phyloP scores from a whole-genome alignment of 2,797 vertebrate species.

The Decapterus maruadsi region DNA sequence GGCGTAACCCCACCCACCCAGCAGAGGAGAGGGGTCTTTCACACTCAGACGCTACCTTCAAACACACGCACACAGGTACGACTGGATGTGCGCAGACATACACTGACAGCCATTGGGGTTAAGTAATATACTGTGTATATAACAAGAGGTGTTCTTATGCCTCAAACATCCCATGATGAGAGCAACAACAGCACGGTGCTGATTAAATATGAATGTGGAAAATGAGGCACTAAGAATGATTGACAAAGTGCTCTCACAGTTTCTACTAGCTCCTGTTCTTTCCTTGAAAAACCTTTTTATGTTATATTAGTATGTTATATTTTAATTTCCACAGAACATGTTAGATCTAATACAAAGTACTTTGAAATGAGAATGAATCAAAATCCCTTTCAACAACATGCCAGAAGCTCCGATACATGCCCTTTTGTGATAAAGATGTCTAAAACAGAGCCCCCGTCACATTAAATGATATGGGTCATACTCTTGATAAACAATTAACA shows the following conservation, averaged over 20 bases:
- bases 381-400: not conserved
- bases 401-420: not conserved
- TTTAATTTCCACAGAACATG: not conserved
- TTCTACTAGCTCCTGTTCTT: not conserved
- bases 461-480: constrained; percentile 4
- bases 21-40: constrained; percentile 47
- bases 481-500: not conserved
- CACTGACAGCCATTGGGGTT: constrained; percentile 7
- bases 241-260: constrained; percentile 26
- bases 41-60: constrained; percentile 35
- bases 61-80: constrained; percentile 46
- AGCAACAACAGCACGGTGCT: constrained; percentile 25
- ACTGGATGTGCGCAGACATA: constrained; percentile 18
- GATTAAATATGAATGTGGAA: constrained; percentile 75
- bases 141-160: not conserved
- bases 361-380: constrained; percentile 6
- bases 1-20: constrained; percentile 58
- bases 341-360: not conserved
- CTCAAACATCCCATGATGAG: constrained; percentile 23
- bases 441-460: constrained; percentile 4
- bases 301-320: not conserved
- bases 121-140: not conserved
- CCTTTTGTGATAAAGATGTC: not conserved
- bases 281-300: not conserved
- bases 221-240: constrained; percentile 21